Evolutionary conservation across 2,113 vertebrate species (phyloP).

Genomic region (Ovis aries): DNA sequence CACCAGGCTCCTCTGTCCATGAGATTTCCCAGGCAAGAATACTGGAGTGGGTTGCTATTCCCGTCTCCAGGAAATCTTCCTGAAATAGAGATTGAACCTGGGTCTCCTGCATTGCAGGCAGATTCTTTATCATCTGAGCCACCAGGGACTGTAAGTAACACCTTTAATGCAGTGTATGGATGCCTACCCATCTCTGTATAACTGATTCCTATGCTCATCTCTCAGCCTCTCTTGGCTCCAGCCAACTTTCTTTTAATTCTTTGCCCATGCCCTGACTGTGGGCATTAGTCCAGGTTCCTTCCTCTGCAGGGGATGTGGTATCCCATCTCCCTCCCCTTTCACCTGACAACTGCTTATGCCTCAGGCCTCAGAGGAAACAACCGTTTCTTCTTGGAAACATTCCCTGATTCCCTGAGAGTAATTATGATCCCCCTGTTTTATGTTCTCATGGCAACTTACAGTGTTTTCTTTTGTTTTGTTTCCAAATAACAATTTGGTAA

Average conservation of each 20-base stretch:
- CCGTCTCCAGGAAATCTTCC: background rate
- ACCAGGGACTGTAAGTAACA: background rate
- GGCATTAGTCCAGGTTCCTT: background rate
- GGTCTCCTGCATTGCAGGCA: background rate
- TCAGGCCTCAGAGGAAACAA: background rate
- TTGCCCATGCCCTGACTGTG: background rate
- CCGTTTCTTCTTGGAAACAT: background rate
- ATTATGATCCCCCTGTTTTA: background rate
- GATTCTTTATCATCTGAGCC: background rate
- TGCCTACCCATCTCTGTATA: background rate
- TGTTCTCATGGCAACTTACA: background rate
- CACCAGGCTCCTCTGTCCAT: background rate
- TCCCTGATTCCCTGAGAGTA: background rate
- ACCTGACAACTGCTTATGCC: background rate
- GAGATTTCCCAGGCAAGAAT: background rate
- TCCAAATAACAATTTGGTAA: background rate
- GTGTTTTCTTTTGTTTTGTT: background rate
- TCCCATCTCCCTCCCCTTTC: background rate
- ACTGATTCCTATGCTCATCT: background rate
- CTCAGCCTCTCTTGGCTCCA: background rate
- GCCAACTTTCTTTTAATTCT: background rate
- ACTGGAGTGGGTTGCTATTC: background rate
- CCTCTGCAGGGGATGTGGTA: background rate
- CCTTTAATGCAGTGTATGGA: background rate
- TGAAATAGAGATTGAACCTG: background rate